Percentiles rank a stretch among this genome's conserved stretches.
Conservation (phyloP, 2,888 invertebrate species). For the Auanema freiburgensis region DNA sequence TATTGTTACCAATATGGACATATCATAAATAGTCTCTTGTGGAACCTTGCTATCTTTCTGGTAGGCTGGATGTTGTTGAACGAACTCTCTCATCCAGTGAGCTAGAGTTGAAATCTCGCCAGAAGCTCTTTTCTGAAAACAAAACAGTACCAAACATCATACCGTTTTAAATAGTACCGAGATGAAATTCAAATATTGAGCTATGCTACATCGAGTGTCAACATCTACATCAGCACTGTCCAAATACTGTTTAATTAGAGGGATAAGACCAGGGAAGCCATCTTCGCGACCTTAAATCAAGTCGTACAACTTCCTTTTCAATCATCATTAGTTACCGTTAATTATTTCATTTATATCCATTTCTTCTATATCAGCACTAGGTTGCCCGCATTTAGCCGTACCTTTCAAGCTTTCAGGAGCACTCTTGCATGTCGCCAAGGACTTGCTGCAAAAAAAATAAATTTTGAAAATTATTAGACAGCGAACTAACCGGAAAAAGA, state of each 20-base stretch:
- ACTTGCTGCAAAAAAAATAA: slow-evolving; percentile 21
- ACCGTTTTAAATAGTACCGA: slow-evolving; percentile 23
- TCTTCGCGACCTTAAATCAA: slow-evolving; percentile 72
- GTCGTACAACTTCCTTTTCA: background rate
- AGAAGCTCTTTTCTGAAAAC: slow-evolving; percentile 72
- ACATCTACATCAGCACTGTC: slow-evolving; percentile 95
- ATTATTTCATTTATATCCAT: slow-evolving; percentile 95
- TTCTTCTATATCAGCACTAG: slow-evolving; percentile 68
- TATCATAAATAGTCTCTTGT: slow-evolving; percentile 86
- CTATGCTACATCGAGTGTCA: slow-evolving; percentile 91
- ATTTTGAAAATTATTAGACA: background rate
- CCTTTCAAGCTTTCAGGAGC: slow-evolving; percentile 56
- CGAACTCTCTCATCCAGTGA: slow-evolving; percentile 88
- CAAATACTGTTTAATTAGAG: slow-evolving; percentile 89
- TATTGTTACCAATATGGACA: slow-evolving; percentile 69
- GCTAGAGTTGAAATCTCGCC: slow-evolving; percentile 92
- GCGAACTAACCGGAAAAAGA: slow-evolving; percentile 79
- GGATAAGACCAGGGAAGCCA: slow-evolving; percentile 89
- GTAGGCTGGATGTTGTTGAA: slow-evolving; percentile 77
- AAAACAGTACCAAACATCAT: background rate
- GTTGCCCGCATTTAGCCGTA: slow-evolving; percentile 41
- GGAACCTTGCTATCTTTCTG: slow-evolving; percentile 83
- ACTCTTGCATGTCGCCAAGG: slow-evolving; percentile 55
- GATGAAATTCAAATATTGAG: slow-evolving; percentile 81
- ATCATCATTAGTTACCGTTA: slow-evolving; percentile 75